phyloP scores from a whole-genome alignment of 2,113 vertebrate species.

The Trachemys scripta region DNA sequence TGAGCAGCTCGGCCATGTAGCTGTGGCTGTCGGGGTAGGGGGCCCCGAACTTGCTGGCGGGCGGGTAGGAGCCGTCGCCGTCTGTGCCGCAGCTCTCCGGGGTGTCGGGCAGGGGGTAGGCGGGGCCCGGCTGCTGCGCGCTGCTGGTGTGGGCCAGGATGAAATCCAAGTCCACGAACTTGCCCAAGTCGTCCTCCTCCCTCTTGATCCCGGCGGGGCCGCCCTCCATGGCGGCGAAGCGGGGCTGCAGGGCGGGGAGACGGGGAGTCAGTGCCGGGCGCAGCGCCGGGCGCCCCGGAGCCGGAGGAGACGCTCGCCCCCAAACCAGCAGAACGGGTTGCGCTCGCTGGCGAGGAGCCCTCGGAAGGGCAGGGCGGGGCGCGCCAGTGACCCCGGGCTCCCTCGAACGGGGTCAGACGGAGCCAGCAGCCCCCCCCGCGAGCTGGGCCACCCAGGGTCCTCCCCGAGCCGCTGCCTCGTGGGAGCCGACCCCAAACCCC shows the following conservation, averaged over 20 bases:
- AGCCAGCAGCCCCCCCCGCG: background rate
- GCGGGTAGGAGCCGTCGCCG: conserved; percentile 80
- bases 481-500: background rate
- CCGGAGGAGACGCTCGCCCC: background rate
- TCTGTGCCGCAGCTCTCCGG: conserved; percentile 90
- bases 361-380: background rate
- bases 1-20: conserved; percentile 91
- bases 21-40: conserved; percentile 79
- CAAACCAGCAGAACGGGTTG: conserved; percentile 52
- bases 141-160: conserved; percentile 88
- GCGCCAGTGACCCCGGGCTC: background rate
- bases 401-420: too few relatives aligned
- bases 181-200: conserved; percentile 90
- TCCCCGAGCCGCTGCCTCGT: background rate
- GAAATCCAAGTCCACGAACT: conserved; percentile 91
- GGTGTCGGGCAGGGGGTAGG: conserved; percentile 89
- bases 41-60: conserved; percentile 65
- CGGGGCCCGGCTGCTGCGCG: conserved; percentile 50
- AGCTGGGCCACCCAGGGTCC: too few relatives aligned
- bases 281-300: background rate
- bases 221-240: conserved; percentile 66
- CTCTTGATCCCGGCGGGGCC: conserved; percentile 65
- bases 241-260: background rate
- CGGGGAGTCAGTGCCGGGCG: background rate
- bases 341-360: background rate